phyloP scores from a whole-genome alignment of 2,888 invertebrate genomes.

The Chloroclysta siterata region DNA sequence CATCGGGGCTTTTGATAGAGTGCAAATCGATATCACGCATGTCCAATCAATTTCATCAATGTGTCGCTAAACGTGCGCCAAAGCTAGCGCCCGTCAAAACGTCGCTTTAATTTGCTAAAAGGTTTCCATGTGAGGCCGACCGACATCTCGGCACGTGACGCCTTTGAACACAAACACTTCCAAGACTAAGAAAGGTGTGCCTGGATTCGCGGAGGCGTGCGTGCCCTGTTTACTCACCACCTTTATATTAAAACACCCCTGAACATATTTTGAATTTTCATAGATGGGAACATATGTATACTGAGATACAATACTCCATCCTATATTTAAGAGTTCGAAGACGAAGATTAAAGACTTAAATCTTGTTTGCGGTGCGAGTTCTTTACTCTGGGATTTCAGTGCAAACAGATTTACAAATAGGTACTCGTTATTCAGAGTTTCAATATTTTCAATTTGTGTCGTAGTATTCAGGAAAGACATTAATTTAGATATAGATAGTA shows the following conservation, averaged over 20 bases:
- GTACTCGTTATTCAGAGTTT: constrained; percentile 44
- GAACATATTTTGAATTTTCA: neutral
- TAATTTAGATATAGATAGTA: constrained; percentile 12
- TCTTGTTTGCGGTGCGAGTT: constrained; percentile 27
- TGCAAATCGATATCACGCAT: constrained; percentile 41
- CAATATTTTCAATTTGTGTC: constrained; percentile 44
- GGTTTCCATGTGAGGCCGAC: constrained; percentile 56
- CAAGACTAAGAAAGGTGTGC: constrained; percentile 55
- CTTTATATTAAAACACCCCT: neutral
- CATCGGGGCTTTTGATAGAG: constrained; percentile 22
- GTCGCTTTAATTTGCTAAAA: constrained; percentile 72
- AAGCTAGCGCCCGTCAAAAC: constrained; percentile 49
- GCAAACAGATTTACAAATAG: constrained; percentile 32
- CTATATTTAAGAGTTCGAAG: constrained; percentile 4
- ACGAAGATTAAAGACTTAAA: constrained; percentile 19
- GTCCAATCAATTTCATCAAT: constrained; percentile 44
- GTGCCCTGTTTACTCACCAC: constrained; percentile 2
- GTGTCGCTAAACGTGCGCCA: constrained; percentile 39
- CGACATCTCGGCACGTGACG: constrained; percentile 58
- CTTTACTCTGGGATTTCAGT: constrained; percentile 19
- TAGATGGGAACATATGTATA: neutral
- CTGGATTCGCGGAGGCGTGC: constrained; percentile 44
- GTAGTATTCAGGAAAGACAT: constrained; percentile 38
- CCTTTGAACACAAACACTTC: constrained; percentile 50
- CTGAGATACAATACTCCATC: neutral